A percentile compares a stretch with the other conserved stretches of the same genome.
Evolutionary conservation across 1,140 invertebrate species (phyloP).

Genomic region (Bombus affinis): DNA sequence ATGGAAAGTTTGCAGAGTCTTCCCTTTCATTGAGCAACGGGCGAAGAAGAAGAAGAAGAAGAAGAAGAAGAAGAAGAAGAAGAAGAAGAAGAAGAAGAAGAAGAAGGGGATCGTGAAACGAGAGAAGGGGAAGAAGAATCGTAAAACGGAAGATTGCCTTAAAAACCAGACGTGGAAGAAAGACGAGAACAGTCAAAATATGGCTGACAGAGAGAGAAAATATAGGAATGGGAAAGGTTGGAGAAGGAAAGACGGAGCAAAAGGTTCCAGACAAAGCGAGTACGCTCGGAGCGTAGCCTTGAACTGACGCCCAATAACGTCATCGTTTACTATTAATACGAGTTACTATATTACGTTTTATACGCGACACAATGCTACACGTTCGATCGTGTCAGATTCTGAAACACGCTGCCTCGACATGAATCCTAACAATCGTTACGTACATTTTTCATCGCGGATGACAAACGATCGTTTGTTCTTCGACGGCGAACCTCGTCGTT

Average conservation of each 20-base stretch:
- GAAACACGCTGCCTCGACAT: background rate
- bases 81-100: background rate
- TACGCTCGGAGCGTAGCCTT: slow-evolving; percentile 59
- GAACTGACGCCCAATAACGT: slow-evolving; percentile 65
- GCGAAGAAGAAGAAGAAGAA: background rate
- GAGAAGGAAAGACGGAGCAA: background rate
- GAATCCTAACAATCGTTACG: background rate
- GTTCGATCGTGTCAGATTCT: background rate
- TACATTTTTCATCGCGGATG: background rate
- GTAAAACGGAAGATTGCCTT: background rate
- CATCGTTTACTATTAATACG: slow-evolving; percentile 64
- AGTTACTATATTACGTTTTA: slow-evolving; percentile 57
- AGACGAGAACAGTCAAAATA: slow-evolving; percentile 38
- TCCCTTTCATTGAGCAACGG: background rate
- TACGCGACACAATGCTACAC: slow-evolving; percentile 22
- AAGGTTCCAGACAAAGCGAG: slow-evolving; percentile 25
- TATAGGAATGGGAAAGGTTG: background rate
- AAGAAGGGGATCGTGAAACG: background rate
- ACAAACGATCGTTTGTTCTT: background rate
- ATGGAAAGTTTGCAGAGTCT: background rate
- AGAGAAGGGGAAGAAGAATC: background rate
- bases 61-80: too few relatives aligned
- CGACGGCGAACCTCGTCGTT: background rate
- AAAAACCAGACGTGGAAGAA: background rate
- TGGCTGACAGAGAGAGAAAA: slow-evolving; percentile 1